phyloP scores from a whole-genome alignment of 2,797 vertebrate species.

The Peromyscus attwateri region DNA sequence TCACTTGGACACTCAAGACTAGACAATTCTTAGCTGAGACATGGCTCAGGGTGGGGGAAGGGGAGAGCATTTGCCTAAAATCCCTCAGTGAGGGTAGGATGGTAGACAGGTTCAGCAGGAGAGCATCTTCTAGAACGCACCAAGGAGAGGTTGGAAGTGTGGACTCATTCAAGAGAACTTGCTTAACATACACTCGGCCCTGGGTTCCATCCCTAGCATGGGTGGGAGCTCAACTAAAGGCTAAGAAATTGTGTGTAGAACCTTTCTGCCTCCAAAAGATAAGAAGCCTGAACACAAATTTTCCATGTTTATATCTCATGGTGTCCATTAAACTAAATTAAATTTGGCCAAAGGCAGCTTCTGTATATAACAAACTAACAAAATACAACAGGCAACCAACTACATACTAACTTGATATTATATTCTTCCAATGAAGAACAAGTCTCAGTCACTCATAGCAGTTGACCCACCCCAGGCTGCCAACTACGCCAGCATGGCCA shows the following conservation, averaged over 20 bases:
- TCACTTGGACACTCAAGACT: background rate
- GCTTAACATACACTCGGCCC: background rate
- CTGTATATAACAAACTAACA: background rate
- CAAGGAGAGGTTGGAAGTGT: background rate
- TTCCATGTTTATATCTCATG: background rate
- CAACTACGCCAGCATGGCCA: fast-evolving
- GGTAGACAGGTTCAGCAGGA: background rate
- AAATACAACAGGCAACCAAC: background rate
- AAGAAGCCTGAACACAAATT: background rate
- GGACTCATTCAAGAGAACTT: background rate
- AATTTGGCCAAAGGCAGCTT: background rate
- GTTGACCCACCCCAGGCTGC: background rate
- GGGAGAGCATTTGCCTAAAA: background rate
- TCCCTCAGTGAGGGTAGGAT: background rate
- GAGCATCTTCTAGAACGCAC: background rate
- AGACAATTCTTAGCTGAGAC: background rate
- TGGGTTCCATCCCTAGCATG: background rate
- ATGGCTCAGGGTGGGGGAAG: background rate
- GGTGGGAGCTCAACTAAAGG: background rate
- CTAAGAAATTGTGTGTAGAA: background rate
- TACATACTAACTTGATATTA: background rate
- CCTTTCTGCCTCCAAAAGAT: too few relatives aligned
- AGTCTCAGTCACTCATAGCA: background rate
- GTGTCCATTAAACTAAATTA: background rate
- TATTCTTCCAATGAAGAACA: fast-evolving